These are phyloP conservation scores for Labeo calbasu DNA, from an alignment of 2,797 vertebrate genomes.

Conservation along the genomic window DNA sequence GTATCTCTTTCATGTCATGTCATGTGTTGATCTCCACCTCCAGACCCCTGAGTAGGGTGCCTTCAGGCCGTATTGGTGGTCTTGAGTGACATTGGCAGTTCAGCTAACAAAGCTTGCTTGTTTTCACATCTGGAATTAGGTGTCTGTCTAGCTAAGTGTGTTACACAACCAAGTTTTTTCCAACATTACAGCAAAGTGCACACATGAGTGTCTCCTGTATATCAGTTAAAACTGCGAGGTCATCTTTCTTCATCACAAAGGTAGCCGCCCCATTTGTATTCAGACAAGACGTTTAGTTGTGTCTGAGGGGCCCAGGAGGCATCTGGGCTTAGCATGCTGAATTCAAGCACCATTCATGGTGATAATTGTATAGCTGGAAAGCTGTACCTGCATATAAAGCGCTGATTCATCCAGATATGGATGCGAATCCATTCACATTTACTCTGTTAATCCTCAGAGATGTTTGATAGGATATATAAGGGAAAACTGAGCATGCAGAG, in stretches of 20 bases:
- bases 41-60: not conserved
- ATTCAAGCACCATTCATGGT: constrained; percentile 5
- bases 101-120: constrained; percentile 51
- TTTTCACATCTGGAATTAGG: constrained; percentile 53
- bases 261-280: constrained; percentile 30
- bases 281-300: not conserved
- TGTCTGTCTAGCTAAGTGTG: constrained; percentile 12
- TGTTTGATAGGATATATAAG: not conserved
- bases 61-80: constrained; percentile 13
- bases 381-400: constrained; percentile 15
- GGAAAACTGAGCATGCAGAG: not conserved
- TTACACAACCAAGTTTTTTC: constrained; percentile 55
- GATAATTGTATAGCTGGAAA: constrained; percentile 17
- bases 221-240: constrained; percentile 7
- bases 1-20: constrained; percentile 31
- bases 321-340: constrained; percentile 2
- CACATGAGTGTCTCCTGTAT: not conserved
- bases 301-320: not conserved
- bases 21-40: constrained; percentile 20
- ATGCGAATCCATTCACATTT: not conserved
- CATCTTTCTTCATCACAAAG: constrained; percentile 1
- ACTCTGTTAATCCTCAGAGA: not conserved
- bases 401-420: not conserved
- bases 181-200: not conserved
- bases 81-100: constrained; percentile 36